Evolutionary conservation across 2,888 invertebrate genomes (phyloP), one percentile per base, ranked within the genome.

Genomic region (Baronia brevicornis): DNA sequence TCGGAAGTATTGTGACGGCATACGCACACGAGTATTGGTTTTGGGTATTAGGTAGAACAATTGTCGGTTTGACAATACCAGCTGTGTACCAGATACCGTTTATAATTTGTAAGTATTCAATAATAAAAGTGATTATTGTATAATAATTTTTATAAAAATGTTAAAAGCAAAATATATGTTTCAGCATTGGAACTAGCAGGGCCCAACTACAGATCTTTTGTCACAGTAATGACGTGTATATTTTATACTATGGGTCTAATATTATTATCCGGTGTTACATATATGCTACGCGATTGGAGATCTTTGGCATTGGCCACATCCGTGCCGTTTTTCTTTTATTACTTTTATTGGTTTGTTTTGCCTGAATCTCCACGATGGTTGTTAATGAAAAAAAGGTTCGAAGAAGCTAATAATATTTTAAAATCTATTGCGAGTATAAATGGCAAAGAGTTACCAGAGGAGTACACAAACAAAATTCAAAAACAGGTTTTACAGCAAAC

Each of bases 41-140:
- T 43, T 96, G 96, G 94, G 90, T 93, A 1, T 77, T 88, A 2
- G 93, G 93, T 51, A 86, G 96, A 41, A 84, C 91, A 8, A 84
- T 95, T 26, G 95, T 96, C n/a, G 97, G 97, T 2, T 74, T 95
- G 3, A 95, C 96, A 0, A 93, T 96, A 54, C 96, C 96, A 2
- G 96, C 96, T 1, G 90, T 96, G 20, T 96, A 96, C 70, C 95
- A 96, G 78, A 96, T 96, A 69, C 96, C 97, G 1, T 96, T 96
- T 64, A 96, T 96, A 38, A 95, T 97, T 57, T 94, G 96, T 96
- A 79, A 88, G 91, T 86, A 57, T 38, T 18, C 2, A 18, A 19
- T 17, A 6, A 11, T n/a, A 15, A 7, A 1, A 3, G 12, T 8
- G 3, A 21, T 10, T n/a, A n/a, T 20, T 21, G 15, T 17, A 17